A percentile compares a stretch with the other conserved stretches of the same genome.
Evolutionary conservation across 1,140 invertebrate genomes (phyloP).

Genomic region (Dysdera silvatica): DNA sequence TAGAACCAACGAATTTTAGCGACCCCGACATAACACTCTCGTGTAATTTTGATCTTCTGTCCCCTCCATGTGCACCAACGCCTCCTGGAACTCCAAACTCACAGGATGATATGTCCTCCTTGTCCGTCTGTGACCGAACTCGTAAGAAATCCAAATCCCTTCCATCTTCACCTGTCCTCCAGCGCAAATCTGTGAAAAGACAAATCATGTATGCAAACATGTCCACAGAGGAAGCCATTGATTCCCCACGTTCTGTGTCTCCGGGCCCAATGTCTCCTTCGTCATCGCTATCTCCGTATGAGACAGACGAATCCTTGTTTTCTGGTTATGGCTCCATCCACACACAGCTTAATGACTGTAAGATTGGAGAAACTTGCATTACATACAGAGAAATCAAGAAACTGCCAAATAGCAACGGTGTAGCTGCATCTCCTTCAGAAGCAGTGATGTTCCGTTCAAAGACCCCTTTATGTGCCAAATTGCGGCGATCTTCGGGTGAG

Average conservation of each 20-base stretch:
- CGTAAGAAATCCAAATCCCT: slow-evolving; percentile 13
- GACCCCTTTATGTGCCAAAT: slow-evolving; percentile 42
- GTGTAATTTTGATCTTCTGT: slow-evolving; percentile 64
- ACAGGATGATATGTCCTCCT: not conserved
- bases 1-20: slow-evolving; percentile 44
- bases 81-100: not conserved
- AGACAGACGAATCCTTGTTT: slow-evolving; percentile 6
- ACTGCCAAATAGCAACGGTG: not conserved
- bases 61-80: slow-evolving; percentile 42
- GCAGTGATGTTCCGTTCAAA: slow-evolving; percentile 8
- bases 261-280: slow-evolving; percentile 7
- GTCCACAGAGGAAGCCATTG: not conserved
- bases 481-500: slow-evolving; percentile 71
- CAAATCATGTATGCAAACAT: slow-evolving; percentile 34
- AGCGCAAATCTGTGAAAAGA: slow-evolving; percentile 5
- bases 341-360: slow-evolving; percentile 22
- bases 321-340: slow-evolving; percentile 21
- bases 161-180: slow-evolving; percentile 20
- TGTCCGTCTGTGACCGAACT: not conserved
- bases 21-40: slow-evolving; percentile 48
- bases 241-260: slow-evolving; percentile 19
- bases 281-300: slow-evolving; percentile 19
- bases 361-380: slow-evolving; percentile 6
- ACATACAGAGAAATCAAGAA: not conserved
- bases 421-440: not conserved